These are phyloP conservation scores for Liparis tanakae DNA, from an alignment of 2,797 vertebrate species.

Conservation along the genomic window DNA sequence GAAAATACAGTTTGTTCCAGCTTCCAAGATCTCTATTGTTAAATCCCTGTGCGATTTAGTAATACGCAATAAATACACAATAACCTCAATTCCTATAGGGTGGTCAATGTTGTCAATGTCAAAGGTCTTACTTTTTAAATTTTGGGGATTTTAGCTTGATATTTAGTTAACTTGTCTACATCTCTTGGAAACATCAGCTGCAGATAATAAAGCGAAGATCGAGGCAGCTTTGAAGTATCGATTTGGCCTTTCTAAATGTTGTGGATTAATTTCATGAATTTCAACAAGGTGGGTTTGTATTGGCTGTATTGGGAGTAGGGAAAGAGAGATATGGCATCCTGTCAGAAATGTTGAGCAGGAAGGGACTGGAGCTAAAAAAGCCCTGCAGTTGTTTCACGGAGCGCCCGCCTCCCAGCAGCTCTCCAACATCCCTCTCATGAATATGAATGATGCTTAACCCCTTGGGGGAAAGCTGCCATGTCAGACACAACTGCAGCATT, in stretches of 20 bases:
- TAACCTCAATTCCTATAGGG: too few species aligned
- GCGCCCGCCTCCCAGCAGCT: constrained; percentile 48
- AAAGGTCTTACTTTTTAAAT: not conserved
- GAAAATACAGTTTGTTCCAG: not conserved
- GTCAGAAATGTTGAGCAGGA: constrained; percentile 45
- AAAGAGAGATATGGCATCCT: constrained; percentile 44
- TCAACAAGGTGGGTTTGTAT: constrained; percentile 5
- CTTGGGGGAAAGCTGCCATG: constrained; percentile 64
- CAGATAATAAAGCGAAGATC: constrained; percentile 13
- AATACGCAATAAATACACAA: constrained; percentile 6
- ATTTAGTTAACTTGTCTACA: not conserved
- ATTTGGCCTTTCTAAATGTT: constrained; percentile 43
- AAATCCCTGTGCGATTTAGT: not conserved
- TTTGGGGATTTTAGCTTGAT: constrained; percentile 1
- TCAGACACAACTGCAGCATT: constrained; percentile 67
- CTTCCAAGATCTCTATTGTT: not conserved
- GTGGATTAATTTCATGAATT: constrained; percentile 44
- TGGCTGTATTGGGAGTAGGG: constrained; percentile 7
- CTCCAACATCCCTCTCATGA: constrained; percentile 60
- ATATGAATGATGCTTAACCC: constrained; percentile 75
- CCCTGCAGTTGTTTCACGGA: constrained; percentile 53
- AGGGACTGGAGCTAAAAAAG: constrained; percentile 39
- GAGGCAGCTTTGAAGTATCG: constrained; percentile 28
- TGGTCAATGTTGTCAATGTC: not conserved
- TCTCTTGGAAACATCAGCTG: not conserved